Base-by-base conservation (phyloP, 2,113 vertebrate species). In the Ochotona curzoniae region DNA sequence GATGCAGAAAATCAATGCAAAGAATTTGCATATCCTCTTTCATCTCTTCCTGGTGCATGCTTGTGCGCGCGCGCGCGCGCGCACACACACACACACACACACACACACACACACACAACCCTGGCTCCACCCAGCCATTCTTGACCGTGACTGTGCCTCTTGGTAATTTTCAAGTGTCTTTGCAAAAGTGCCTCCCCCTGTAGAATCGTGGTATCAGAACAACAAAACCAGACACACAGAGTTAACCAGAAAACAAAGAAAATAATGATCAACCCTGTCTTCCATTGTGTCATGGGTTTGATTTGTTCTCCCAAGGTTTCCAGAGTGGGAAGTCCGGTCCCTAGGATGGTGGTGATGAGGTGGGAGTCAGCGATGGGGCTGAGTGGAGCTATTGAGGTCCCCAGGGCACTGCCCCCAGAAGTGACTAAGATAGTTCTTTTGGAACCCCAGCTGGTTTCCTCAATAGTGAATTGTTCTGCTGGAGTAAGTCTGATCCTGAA, bases 1-100 rank as follows among this genome's bases (percentile, higher is more conserved):
- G 86, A 75, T 83, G 95, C 91, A 91, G 97, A 97, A 97, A 97
- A 92, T 47, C 69, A 75, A 35, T 91, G 94, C 91, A 70, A 88
- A 93, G 87, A 67, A 96, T 95, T 96, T 95, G 88, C 28, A 8
- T 95, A 76, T 49, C 83, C 82, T 7, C 38, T 44, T 44, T 44
- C 38, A 44, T 44, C 38, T 44, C 38, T 44, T 44, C 38, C 38
- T 44, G 38, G 38, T 6, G 38, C 38, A 44, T 44, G 38, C 38
- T 44, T 44, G 38, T 44, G 38, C 6, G 6, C 38, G 6, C 38
- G 6, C 38, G 6, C 6, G 6, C 38, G 6, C 38, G 6, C 38
- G 6, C 38, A 44, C 38, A 44, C 38, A 44, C 38, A 3, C 38
- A 3, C 3, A 44, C 38, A 44, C 38, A 44, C 38, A 44, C 38